These are phyloP conservation scores for Drosophila phalerata DNA, from an alignment of 2,888 invertebrate species.

Conservation along the genomic window DNA sequence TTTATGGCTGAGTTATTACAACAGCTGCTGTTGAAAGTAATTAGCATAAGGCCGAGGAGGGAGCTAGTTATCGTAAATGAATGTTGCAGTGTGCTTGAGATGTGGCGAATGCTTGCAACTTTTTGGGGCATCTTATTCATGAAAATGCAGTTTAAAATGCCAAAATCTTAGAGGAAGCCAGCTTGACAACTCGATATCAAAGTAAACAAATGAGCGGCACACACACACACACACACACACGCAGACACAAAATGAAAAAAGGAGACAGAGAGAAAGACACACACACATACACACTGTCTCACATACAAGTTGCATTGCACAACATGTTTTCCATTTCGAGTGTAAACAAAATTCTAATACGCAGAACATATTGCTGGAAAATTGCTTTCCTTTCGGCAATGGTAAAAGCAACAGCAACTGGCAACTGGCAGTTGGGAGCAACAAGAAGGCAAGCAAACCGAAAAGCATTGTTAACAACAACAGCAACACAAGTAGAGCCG, in stretches of 20 bases:
- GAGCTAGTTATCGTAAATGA: background rate
- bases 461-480: slow-evolving; percentile 79
- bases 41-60: slow-evolving; percentile 66
- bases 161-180: slow-evolving; percentile 39
- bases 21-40: slow-evolving; percentile 74
- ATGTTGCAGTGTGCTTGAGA: slow-evolving; percentile 4
- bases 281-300: background rate
- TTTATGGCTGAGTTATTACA: slow-evolving; percentile 80
- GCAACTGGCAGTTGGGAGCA: slow-evolving; percentile 38
- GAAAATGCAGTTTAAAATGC: slow-evolving; percentile 58
- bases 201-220: slow-evolving; percentile 73
- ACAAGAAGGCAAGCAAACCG: slow-evolving; percentile 52
- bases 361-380: slow-evolving; percentile 77
- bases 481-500: slow-evolving; percentile 36
- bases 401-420: slow-evolving; percentile 46
- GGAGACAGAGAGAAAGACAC: background rate
- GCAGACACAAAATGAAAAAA: background rate
- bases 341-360: slow-evolving; percentile 81
- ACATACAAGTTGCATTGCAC: slow-evolving; percentile 71
- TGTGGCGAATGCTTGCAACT: slow-evolving; percentile 20
- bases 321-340: slow-evolving; percentile 81
- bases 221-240: slow-evolving; percentile 25
- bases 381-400: slow-evolving; percentile 80
- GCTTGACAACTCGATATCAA: slow-evolving; percentile 75
- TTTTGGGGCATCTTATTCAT: slow-evolving; percentile 40